Percentiles rank a stretch among this genome's conserved stretches.
Conservation (phyloP, 2,113 vertebrate genomes). For the Peromyscus maniculatus region DNA sequence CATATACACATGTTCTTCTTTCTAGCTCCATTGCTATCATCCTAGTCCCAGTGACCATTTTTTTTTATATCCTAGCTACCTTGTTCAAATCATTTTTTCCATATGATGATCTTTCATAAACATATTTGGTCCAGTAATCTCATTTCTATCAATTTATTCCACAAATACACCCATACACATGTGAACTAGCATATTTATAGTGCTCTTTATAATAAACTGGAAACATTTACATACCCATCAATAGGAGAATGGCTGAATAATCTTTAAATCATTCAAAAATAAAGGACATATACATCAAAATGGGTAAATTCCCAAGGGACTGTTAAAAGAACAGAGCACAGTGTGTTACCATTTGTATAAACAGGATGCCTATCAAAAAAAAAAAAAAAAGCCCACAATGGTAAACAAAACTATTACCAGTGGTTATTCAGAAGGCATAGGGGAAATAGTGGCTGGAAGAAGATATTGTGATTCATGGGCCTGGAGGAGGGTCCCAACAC, state of each 20-base stretch:
- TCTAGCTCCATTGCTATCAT: neutral
- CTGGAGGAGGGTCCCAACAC: neutral
- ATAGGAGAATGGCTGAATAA: constrained; percentile 18
- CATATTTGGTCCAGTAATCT: constrained; percentile 8
- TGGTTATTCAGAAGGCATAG: neutral
- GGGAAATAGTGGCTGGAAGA: neutral
- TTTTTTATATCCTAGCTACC: constrained; percentile 11
- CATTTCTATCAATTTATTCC: constrained; percentile 59
- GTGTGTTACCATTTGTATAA: constrained; percentile 14
- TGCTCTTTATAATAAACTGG: constrained; percentile 20
- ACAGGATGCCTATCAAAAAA: neutral
- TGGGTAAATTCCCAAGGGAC: constrained; percentile 36
- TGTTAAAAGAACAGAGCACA: constrained; percentile 6
- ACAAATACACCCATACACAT: constrained; percentile 28
- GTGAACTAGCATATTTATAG: neutral
- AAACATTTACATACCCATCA: constrained; percentile 39
- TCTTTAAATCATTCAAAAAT: constrained; percentile 36
- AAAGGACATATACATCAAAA: constrained; percentile 44
- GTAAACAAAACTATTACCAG: constrained; percentile 20
- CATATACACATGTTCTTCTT: neutral
- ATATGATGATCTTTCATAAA: constrained; percentile 38
- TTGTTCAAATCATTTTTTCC: constrained; percentile 22
- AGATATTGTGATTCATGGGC: constrained; percentile 5
- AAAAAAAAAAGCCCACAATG: neutral
- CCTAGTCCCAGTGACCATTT: neutral